These are phyloP conservation scores for Drosophila fungiperda DNA, from an alignment of 2,888 invertebrate species.

Conservation along the genomic window DNA sequence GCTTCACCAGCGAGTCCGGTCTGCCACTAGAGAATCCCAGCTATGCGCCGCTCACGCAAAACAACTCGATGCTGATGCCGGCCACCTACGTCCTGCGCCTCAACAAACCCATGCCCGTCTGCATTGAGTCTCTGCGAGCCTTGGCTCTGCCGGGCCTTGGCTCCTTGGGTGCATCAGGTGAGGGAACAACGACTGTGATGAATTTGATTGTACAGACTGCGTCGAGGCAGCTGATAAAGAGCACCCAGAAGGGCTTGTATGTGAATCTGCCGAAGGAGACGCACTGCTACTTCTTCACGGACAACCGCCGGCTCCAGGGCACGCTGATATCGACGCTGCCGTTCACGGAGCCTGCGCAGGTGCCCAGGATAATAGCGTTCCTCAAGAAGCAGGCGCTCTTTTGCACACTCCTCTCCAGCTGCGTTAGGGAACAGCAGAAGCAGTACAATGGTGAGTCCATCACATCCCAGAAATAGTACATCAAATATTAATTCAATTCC, in stretches of 20 bases:
- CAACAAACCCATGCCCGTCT: constrained; percentile 94
- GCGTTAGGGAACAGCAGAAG: constrained; percentile 92
- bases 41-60: constrained; percentile 91
- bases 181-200: constrained; percentile 82
- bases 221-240: constrained; percentile 90
- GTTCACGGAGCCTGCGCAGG: constrained; percentile 97
- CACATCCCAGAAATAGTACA: no score
- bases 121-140: constrained; percentile 89
- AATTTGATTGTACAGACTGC: constrained; percentile 91
- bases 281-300: constrained; percentile 97
- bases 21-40: constrained; percentile 87
- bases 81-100: constrained; percentile 94
- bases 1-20: constrained; percentile 76
- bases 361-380: constrained; percentile 93
- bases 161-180: not conserved
- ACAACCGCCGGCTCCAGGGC: constrained; percentile 89
- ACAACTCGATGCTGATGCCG: constrained; percentile 95
- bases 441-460: constrained; percentile 87
- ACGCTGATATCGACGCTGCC: constrained; percentile 89
- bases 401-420: constrained; percentile 94
- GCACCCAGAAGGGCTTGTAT: constrained; percentile 92
- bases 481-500: not conserved
- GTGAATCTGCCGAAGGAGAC: constrained; percentile 96
- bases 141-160: constrained; percentile 87
- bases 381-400: constrained; percentile 96